Conservation (phyloP, 2,113 vertebrate species). For the Galbula dea region DNA sequence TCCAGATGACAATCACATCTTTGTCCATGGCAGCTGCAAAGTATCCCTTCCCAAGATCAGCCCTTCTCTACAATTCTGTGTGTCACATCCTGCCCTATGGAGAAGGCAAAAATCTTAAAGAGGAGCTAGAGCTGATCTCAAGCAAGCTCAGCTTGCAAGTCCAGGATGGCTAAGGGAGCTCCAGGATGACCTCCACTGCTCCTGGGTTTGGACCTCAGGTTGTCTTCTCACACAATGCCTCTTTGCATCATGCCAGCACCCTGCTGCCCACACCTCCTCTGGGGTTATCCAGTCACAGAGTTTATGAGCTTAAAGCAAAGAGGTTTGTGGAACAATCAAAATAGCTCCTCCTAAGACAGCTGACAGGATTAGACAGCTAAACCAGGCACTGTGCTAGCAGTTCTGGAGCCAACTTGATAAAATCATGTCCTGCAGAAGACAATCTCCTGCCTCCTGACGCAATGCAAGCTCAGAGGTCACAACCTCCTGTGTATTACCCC, state of each 20-base stretch:
- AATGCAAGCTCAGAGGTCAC: background rate
- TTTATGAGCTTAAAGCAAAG: constrained; percentile 52
- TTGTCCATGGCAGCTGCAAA: background rate
- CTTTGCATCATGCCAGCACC: fast-evolving
- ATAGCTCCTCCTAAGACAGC: constrained; percentile 31
- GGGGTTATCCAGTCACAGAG: background rate
- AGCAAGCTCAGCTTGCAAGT: background rate
- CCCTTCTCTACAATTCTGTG: background rate
- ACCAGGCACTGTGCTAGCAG: fast-evolving
- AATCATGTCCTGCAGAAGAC: background rate
- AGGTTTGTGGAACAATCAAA: constrained; percentile 23
- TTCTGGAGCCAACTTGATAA: background rate
- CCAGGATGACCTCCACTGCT: too few species aligned
- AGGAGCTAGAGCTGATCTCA: background rate
- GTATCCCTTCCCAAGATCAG: background rate
- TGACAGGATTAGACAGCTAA: constrained; percentile 36
- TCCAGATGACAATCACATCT: fast-evolving
- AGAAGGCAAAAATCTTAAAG: background rate
- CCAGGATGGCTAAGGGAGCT: too few species aligned
- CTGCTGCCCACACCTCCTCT: background rate
- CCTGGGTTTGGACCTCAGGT: background rate
- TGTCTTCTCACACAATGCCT: background rate
- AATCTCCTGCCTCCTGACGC: background rate
- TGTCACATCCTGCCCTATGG: background rate
- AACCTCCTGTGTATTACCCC: fast-evolving